Base-by-base conservation (phyloP, 2,113 vertebrate genomes). In the Setophaga coronata region DNA sequence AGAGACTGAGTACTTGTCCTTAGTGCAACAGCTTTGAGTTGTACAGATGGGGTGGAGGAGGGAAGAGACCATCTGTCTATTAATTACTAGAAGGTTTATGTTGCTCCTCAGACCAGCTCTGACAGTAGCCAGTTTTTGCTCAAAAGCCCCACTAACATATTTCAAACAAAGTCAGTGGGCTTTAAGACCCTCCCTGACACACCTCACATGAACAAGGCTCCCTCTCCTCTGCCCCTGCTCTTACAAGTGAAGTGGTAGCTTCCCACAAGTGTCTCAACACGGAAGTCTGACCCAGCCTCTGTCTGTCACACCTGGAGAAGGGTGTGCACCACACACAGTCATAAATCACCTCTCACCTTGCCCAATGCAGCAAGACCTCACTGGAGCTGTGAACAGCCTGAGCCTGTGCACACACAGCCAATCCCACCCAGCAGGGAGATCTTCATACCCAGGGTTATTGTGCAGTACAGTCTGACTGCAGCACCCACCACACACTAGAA, bases 261-360 rank as follows among this genome's bases (percentile, higher is more conserved):
- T 96, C 98, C 98, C 34, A 31, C 15, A 82, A 90, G 92, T 90
- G 93, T 97, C 96, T 96, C 97, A 97, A 98, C 56, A 89, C 90
- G 88, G 95, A 95, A 97, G 90, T 51, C 66, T 15, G 43, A 47
- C 42, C 58, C 58, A 78, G 79, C 82, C 93, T 70, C 48, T 9
- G 5, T 78, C 38, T 84, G 92, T 71, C 66, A 92, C 84, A 94
- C 95, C 95, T 72, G 53, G 36, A 3, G 17, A 36, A 82, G 97
- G 95, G 95, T 54, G 94, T 96, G 92, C 71, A 83, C 66, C 4
- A 6, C 26, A 25, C 1, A 3, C 62, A 10, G 43, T 60, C 62
- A 77, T 56, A 93, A 95, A 77, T 74, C 82, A 87, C 80, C 81
- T 93, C n/a, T 51, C 21, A 2, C 29, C 66, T 64, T 95, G 89